Evolutionary conservation across 2,113 vertebrate genomes (phyloP).

Genomic region (Zosterops pallidus): DNA sequence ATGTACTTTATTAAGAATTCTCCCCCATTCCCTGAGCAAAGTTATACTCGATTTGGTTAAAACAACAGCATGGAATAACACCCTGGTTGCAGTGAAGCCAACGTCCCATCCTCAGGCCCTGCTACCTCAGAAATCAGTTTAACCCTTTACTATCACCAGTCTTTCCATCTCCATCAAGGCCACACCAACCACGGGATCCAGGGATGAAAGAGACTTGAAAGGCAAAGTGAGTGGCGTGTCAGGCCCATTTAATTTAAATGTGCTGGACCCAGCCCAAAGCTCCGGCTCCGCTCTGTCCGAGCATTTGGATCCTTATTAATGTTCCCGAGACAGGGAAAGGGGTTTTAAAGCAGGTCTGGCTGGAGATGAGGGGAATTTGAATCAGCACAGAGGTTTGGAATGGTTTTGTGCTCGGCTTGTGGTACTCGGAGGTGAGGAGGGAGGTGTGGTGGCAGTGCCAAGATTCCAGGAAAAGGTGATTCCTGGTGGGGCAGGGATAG

Average conservation of each 20-base stretch:
- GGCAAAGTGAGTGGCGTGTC: not conserved
- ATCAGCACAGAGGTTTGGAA: not conserved
- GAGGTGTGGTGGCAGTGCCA: not conserved
- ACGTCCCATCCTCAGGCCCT: too few relatives aligned
- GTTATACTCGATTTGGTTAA: too few relatives aligned
- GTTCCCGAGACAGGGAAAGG: not conserved
- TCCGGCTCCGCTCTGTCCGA: not conserved
- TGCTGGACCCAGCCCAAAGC: not conserved
- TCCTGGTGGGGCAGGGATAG: too few relatives aligned
- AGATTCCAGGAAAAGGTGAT: too few relatives aligned
- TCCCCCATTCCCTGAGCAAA: too few relatives aligned
- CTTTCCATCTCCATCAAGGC: not conserved
- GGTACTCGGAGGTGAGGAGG: not conserved
- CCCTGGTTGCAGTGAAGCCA: too few relatives aligned
- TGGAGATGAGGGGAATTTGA: constrained; percentile 10
- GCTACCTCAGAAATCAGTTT: too few relatives aligned
- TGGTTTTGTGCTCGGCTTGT: not conserved
- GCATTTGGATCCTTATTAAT: not conserved
- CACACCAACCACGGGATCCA: not conserved
- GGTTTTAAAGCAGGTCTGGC: not conserved
- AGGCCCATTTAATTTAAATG: constrained; percentile 13
- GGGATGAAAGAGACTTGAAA: constrained; percentile 4
- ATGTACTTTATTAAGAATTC: too few relatives aligned
- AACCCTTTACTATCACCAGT: not conserved
- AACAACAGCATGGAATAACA: too few relatives aligned